These are phyloP conservation scores for Blomia tropicalis DNA, from an alignment of 2,888 invertebrate genomes.

Conservation along the genomic window DNA sequence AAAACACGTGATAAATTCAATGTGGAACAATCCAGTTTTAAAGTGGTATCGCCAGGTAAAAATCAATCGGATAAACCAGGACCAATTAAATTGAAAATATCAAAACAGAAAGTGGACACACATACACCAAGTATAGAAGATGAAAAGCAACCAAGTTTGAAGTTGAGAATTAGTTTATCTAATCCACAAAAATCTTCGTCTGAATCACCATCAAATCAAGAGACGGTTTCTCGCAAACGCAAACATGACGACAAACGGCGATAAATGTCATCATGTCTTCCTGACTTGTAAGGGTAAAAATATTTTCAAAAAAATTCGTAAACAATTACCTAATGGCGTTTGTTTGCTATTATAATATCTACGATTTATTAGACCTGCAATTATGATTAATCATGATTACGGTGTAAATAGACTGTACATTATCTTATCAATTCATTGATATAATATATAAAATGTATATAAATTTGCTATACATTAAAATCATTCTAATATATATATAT, in stretches of 20 bases:
- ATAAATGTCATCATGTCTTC: no score
- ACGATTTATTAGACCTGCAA: no score
- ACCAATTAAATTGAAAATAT: slow-evolving; percentile 21
- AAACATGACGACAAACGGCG: slow-evolving; percentile 11
- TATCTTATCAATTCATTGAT: no score
- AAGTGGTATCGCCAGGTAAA: neutral
- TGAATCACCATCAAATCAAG: neutral
- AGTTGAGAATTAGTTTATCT: slow-evolving; percentile 8
- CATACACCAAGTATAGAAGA: neutral
- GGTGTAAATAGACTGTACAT: no score
- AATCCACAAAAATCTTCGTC: neutral
- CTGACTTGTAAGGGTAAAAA: no score
- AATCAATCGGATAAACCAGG: neutral
- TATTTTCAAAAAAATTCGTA: no score
- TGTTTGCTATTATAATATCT: no score
- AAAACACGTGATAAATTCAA: slow-evolving; percentile 11
- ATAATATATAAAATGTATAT: no score
- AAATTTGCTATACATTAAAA: no score
- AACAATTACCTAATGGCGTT: no score
- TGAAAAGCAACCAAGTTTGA: neutral
- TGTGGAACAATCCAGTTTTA: slow-evolving; percentile 1
- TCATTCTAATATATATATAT: no score
- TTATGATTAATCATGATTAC: no score
- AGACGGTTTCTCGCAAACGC: slow-evolving; percentile 6
- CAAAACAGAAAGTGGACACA: neutral